Evolutionary conservation across 2,888 invertebrate species (phyloP), one percentile per base, ranked within the genome.

Genomic region (Hofmannophila pseudospretella): DNA sequence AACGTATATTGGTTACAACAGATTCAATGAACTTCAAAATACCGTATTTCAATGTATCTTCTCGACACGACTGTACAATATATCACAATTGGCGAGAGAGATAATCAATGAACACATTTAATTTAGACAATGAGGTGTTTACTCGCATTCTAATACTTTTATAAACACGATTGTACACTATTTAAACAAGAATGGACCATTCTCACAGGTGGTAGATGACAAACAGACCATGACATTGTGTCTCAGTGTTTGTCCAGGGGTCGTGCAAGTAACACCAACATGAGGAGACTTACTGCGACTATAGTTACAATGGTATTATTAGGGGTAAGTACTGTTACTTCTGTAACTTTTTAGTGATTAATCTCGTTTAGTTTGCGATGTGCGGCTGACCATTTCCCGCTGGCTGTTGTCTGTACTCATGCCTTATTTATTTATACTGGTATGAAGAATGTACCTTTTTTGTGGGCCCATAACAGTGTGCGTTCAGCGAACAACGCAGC

Each of bases 361-460:
- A n/a, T 60, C 70, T 71, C 76, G 69, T 74, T 77, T 71, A 75
- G 75, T 73, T 68, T 58, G 67, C 62, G 61, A 63, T 55, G 67
- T 51, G 67, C 61, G 60, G 56, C 56, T 58, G 53, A 45, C 41
- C 50, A 58, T 60, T 59, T 54, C 60, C 55, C 60, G 54, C 57
- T 49, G 58, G 55, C 66, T 62, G 60, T 61, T 65, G 65, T 51
- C 62, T 60, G 70, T 67, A 76, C 80, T 84, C 84, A 86, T 84
- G 80, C 79, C 79, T 82, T 85, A 84, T 85, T 85, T 86, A 84
- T 84, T 78, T 81, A 81, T 80, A 78, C 80, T 68, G 80, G 79
- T 79, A 82, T 76, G 74, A 81, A 67, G 84, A 79, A 84, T 84
- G 73, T 67, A 52, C 54, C 58, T 64, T 79, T 84, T 84, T 84